These are phyloP conservation scores for Trissolcus brochymenae DNA, from an alignment of 2,888 invertebrate species.

Conservation along the genomic window DNA sequence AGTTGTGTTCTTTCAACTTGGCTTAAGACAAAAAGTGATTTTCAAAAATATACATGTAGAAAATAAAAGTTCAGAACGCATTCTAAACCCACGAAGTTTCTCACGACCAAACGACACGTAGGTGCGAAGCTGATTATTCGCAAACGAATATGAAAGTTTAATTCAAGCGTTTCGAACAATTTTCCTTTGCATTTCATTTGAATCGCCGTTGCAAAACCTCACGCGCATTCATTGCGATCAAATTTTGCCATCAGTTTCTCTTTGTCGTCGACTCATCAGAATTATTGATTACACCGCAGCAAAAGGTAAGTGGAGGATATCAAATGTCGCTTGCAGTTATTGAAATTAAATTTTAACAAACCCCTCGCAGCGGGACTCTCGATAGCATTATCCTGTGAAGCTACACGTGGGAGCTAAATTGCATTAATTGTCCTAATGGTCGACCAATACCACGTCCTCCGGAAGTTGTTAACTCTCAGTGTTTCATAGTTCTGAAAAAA, in stretches of 20 bases:
- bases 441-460: slow-evolving; percentile 34
- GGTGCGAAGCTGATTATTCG: slow-evolving; percentile 43
- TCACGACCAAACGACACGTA: slow-evolving; percentile 43
- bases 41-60: neutral
- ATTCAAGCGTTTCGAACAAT: slow-evolving; percentile 31
- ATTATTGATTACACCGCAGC: slow-evolving; percentile 31
- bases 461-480: slow-evolving; percentile 26
- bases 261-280: slow-evolving; percentile 19
- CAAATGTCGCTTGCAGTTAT: slow-evolving; percentile 12
- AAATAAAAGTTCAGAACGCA: slow-evolving; percentile 15
- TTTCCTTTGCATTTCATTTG: slow-evolving; percentile 22
- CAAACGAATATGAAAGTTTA: slow-evolving; percentile 32
- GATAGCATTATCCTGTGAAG: slow-evolving; percentile 56
- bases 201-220: neutral
- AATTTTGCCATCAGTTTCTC: neutral
- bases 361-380: slow-evolving; percentile 6
- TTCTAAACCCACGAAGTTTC: slow-evolving; percentile 52
- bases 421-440: slow-evolving; percentile 59
- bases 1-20: slow-evolving; percentile 36
- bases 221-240: neutral
- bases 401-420: slow-evolving; percentile 56
- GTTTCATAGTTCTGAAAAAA: slow-evolving; percentile 1
- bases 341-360: slow-evolving; percentile 20
- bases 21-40: slow-evolving; percentile 2
- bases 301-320: slow-evolving; percentile 27